phyloP scores from a whole-genome alignment of 2,113 vertebrate species.

The Microtus montanus region DNA sequence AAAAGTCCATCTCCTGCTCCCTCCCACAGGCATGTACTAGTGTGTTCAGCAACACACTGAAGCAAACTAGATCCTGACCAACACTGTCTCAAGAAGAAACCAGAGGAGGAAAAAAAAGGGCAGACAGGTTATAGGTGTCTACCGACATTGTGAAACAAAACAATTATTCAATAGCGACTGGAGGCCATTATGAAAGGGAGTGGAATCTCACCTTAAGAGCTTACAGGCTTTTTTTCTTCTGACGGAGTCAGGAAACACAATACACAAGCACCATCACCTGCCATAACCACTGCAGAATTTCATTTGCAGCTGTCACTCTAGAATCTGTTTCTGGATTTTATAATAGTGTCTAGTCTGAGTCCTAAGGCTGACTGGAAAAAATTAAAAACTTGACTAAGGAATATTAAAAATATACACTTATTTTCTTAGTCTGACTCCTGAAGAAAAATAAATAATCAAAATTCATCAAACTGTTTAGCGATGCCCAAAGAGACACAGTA shows the following conservation, averaged over 20 bases:
- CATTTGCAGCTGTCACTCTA: not conserved
- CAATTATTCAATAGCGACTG: not conserved
- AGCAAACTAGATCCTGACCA: conserved; percentile 29
- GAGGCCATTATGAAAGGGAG: not conserved
- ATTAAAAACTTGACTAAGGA: conserved; percentile 18
- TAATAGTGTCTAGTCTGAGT: not conserved
- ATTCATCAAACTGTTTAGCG: conserved; percentile 13
- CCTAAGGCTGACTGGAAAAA: not conserved
- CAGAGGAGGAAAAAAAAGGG: not conserved
- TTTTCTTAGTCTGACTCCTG: conserved; percentile 22
- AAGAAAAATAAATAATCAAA: conserved; percentile 25
- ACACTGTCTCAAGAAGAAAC: conserved; percentile 32
- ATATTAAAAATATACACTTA: conserved; percentile 35
- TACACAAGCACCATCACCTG: not conserved
- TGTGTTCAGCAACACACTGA: not conserved
- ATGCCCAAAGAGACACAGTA: conserved; percentile 13
- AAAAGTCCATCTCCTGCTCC: no score
- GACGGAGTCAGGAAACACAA: not conserved
- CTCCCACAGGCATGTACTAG: not conserved
- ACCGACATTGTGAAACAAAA: conserved; percentile 42
- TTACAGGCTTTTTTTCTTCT: not conserved
- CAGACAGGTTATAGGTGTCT: not conserved
- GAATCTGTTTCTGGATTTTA: conserved; percentile 36
- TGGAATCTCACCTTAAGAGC: not conserved
- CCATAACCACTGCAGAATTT: conserved; percentile 18